Percentiles rank a stretch among this genome's conserved stretches.
These are phyloP conservation scores for Plutella xylostella DNA, from an alignment of 2,888 invertebrate genomes.

Conservation along the genomic window DNA sequence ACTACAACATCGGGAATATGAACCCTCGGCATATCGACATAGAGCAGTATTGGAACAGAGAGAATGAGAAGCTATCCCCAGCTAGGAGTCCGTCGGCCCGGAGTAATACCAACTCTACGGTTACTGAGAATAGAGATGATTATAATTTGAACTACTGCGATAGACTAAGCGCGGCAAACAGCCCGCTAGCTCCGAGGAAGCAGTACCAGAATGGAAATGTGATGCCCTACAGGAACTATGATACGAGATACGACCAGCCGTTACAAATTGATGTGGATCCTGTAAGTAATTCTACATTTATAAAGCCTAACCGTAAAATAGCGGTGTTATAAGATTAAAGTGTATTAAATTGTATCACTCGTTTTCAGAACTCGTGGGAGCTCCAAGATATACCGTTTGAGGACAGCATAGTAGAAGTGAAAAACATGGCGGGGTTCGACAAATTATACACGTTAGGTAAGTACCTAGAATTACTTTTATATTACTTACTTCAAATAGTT, in stretches of 20 bases:
- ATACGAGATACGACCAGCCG: conserved; percentile 57
- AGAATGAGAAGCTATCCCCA: conserved; percentile 44
- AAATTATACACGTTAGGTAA: conserved; percentile 63
- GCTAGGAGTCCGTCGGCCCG: conserved; percentile 38
- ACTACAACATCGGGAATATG: conserved; percentile 65
- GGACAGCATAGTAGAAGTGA: conserved; percentile 49
- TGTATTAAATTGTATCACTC: too few species aligned
- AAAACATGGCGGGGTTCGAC: conserved; percentile 73
- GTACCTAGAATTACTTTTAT: too few species aligned
- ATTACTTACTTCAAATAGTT: background rate
- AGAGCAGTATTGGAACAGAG: conserved; percentile 50
- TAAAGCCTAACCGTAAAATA: background rate
- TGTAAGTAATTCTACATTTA: conserved; percentile 58
- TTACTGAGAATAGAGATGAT: conserved; percentile 38
- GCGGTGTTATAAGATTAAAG: too few species aligned
- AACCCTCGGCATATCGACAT: conserved; percentile 61
- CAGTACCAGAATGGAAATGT: conserved; percentile 50
- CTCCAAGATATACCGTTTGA: conserved; percentile 49
- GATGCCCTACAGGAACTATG: conserved; percentile 28
- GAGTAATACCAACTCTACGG: conserved; percentile 39
- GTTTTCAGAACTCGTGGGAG: conserved; percentile 73
- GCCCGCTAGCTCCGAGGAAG: conserved; percentile 41
- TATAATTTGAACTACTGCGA: conserved; percentile 58
- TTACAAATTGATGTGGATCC: conserved; percentile 77
- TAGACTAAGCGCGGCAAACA: conserved; percentile 41